Percentiles rank a stretch among this genome's conserved stretches.
Evolutionary conservation across 2,888 invertebrate species (phyloP).

Genomic region (Eilema sororculum): DNA sequence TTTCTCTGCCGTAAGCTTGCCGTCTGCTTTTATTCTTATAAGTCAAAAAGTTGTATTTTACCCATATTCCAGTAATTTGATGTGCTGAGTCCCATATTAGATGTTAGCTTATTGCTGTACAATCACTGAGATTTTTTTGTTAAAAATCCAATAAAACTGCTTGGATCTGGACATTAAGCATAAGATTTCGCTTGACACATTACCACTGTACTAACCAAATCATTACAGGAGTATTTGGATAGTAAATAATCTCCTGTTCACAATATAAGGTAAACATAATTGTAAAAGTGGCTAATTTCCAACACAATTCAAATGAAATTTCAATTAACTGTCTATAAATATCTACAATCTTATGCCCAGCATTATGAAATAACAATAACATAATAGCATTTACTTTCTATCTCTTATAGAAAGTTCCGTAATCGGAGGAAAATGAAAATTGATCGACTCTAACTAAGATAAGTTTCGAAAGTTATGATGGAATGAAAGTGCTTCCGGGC

Average conservation of each 20-base stretch:
- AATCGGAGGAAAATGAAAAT: conserved; percentile 83
- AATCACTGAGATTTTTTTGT: too few species aligned
- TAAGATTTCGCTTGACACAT: too few species aligned
- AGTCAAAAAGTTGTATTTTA: too few species aligned
- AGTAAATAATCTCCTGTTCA: neutral
- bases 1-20: too few species aligned
- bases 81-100: too few species aligned
- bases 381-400: conserved; percentile 55
- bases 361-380: conserved; percentile 42
- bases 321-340: neutral
- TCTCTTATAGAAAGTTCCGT: conserved; percentile 71
- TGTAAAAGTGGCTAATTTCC: neutral
- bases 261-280: neutral
- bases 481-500: conserved; percentile 71
- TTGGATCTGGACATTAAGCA: too few species aligned
- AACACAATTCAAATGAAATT: neutral
- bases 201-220: too few species aligned
- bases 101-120: too few species aligned
- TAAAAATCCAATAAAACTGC: too few species aligned
- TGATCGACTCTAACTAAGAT: conserved; percentile 83
- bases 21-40: too few species aligned
- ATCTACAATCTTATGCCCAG: neutral
- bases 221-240: neutral
- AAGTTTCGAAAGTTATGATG: conserved; percentile 83
- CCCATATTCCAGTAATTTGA: too few species aligned